Percentiles rank a stretch among this genome's conserved stretches.
These are phyloP conservation scores for Gymnocheta viridis DNA, from an alignment of 2,888 invertebrate species.

Conservation along the genomic window DNA sequence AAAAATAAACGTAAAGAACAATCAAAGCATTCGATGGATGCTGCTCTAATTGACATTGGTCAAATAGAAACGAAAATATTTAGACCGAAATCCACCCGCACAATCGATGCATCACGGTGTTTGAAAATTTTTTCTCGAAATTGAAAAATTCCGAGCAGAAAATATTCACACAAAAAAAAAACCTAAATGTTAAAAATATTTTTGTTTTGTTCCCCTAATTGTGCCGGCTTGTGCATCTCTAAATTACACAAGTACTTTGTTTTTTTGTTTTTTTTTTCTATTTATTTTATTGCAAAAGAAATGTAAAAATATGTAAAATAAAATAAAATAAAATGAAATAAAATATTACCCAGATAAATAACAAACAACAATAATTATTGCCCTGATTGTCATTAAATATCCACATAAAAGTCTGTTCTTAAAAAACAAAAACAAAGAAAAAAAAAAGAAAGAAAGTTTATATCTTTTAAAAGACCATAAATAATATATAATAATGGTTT, in stretches of 20 bases:
- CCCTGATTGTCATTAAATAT: constrained; percentile 53
- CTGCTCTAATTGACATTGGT: no score
- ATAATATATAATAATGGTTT: constrained; percentile 32
- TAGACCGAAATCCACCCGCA: no score
- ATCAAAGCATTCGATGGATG: no score
- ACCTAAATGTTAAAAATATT: not conserved
- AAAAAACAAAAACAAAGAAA: not conserved
- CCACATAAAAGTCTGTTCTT: constrained; percentile 12
- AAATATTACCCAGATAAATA: constrained; percentile 19
- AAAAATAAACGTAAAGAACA: no score
- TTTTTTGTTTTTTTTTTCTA: not conserved
- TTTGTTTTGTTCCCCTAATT: not conserved
- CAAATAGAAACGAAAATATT: no score
- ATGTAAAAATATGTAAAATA: not conserved
- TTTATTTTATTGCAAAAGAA: not conserved
- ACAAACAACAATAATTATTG: constrained; percentile 50
- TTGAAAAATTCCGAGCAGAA: no score
- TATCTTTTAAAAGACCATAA: constrained; percentile 34
- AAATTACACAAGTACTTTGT: not conserved
- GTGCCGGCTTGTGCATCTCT: not conserved
- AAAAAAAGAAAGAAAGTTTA: constrained; percentile 15
- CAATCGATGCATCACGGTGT: no score
- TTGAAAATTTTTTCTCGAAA: no score
- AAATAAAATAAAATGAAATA: not conserved
- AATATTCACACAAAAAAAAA: not conserved